phyloP scores from a whole-genome alignment of 2,113 vertebrate genomes.

The Paralichthys olivaceus region DNA sequence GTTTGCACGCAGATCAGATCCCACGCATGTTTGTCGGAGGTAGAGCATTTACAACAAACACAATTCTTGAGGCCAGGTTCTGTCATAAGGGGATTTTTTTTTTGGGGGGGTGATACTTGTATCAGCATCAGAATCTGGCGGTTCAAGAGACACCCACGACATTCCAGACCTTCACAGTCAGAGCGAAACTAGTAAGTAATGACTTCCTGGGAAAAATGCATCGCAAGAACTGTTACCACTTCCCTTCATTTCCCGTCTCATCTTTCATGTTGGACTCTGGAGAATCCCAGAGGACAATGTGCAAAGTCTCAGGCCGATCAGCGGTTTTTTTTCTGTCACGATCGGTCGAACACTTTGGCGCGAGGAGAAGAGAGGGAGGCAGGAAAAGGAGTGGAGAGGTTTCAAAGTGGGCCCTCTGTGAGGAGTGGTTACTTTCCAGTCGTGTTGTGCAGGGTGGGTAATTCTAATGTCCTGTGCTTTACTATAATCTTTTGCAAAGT shows the following conservation, averaged over 20 bases:
- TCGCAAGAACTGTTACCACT: conserved; percentile 45
- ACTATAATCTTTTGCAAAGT: conserved; percentile 42
- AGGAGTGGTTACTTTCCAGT: conserved; percentile 31
- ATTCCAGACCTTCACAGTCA: conserved; percentile 46
- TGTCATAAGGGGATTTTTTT: conserved; percentile 43
- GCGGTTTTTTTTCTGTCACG: conserved; percentile 32
- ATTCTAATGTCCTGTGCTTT: conserved; percentile 24
- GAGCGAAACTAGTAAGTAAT: conserved; percentile 66
- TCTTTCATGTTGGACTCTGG: conserved; percentile 45
- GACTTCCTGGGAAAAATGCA: conserved; percentile 72
- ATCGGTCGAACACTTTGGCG: conserved; percentile 46
- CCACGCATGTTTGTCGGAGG: conserved; percentile 2
- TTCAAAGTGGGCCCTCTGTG: conserved; percentile 22
- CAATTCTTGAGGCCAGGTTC: neutral
- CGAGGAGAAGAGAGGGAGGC: conserved; percentile 3
- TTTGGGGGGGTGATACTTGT: conserved; percentile 14
- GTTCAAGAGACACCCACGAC: conserved; percentile 55
- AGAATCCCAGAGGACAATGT: conserved; percentile 30
- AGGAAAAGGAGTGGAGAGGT: conserved; percentile 27
- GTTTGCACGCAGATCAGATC: conserved; percentile 36
- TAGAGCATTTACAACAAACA: conserved; percentile 10
- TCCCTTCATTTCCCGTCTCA: conserved; percentile 54
- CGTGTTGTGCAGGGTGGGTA: conserved; percentile 12
- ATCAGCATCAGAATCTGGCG: conserved; percentile 52
- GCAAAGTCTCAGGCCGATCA: conserved; percentile 32